Conservation (phyloP, 2,113 vertebrate species). For the Platichthys stellatus region DNA sequence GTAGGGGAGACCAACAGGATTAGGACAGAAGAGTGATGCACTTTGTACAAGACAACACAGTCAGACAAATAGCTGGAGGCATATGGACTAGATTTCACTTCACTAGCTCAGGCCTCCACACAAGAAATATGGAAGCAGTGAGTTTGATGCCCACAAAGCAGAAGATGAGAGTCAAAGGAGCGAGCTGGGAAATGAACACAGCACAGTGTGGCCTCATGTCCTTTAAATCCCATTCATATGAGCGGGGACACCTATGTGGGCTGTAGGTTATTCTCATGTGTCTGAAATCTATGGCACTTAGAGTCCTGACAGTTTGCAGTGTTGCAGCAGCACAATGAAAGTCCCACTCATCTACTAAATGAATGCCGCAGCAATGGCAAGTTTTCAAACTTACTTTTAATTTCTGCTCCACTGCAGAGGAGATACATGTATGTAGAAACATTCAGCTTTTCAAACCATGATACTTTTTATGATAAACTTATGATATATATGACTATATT, state of each 20-base stretch:
- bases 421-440: too few species aligned
- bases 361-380: too few species aligned
- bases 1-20: conserved; percentile 38
- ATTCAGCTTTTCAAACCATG: too few species aligned
- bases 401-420: too few species aligned
- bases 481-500: too few species aligned
- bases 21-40: conserved; percentile 31
- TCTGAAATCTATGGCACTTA: background rate
- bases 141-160: conserved; percentile 42
- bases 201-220: background rate
- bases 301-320: background rate
- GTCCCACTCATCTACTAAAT: too few species aligned
- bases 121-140: conserved; percentile 7
- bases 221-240: background rate
- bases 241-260: background rate
- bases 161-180: conserved; percentile 22
- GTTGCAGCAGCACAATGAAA: too few species aligned
- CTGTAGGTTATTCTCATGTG: background rate
- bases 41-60: conserved; percentile 26
- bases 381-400: too few species aligned
- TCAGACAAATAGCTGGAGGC: conserved; percentile 51
- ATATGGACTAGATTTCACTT: conserved; percentile 43
- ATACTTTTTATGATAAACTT: too few species aligned
- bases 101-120: conserved; percentile 29
- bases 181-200: background rate